A percentile compares a stretch with the other conserved stretches of the same genome.
phyloP scores from a whole-genome alignment of 1,140 invertebrate genomes.

The Babylonia areolata region DNA sequence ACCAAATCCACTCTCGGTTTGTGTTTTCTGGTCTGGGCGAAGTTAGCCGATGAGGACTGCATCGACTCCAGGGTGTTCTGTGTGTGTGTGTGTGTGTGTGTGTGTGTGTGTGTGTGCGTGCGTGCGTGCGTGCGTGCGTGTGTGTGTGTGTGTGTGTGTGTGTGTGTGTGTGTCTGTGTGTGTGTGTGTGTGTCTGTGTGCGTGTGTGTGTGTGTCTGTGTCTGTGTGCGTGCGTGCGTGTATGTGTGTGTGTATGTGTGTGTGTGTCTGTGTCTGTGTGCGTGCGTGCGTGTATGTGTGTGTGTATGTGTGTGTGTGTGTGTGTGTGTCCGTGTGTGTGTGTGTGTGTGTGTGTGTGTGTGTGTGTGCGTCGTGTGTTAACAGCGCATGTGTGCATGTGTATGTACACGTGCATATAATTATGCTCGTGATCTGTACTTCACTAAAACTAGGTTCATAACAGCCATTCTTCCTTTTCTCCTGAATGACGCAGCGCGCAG shows the following conservation, averaged over 20 bases:
- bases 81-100: background rate
- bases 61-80: no score
- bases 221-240: background rate
- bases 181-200: background rate
- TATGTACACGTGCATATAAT: no score
- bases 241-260: background rate
- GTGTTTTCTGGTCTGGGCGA: no score
- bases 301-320: slow-evolving; percentile 14
- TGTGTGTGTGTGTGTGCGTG: background rate
- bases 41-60: no score
- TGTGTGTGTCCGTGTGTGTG: background rate
- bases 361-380: no score
- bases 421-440: no score
- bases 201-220: background rate
- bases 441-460: no score
- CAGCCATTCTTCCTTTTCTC: no score
- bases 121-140: background rate
- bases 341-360: background rate
- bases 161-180: slow-evolving; percentile 9
- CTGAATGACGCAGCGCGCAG: no score
- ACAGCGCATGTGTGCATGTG: no score
- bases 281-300: slow-evolving; percentile 1
- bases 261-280: background rate
- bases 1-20: no score
- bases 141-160: background rate